Conservation (phyloP, 1,140 invertebrate species). For the Drosophila equinoxialis region DNA sequence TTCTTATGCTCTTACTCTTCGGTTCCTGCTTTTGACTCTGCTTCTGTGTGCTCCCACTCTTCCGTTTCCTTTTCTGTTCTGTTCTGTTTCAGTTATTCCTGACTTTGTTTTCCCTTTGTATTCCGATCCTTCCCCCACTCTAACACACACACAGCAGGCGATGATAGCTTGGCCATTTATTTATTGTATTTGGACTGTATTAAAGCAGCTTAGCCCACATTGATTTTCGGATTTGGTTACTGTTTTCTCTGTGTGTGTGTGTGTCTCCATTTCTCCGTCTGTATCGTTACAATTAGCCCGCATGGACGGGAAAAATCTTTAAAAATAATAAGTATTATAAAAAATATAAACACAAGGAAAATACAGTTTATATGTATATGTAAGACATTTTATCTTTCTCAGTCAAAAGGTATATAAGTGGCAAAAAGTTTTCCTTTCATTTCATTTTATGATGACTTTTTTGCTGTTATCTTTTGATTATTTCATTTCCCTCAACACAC, state of each 20-base stretch:
- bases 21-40: slow-evolving; percentile 19
- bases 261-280: not conserved
- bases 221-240: slow-evolving; percentile 14
- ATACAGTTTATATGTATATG: not conserved
- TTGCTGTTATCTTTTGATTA: slow-evolving; percentile 72
- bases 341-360: not conserved
- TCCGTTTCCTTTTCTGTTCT: slow-evolving; percentile 1
- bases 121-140: slow-evolving; percentile 19
- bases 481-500: slow-evolving; percentile 60
- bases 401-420: slow-evolving; percentile 1
- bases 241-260: not conserved
- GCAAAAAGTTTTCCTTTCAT: slow-evolving; percentile 2
- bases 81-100: slow-evolving; percentile 13
- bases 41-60: slow-evolving; percentile 2
- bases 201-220: slow-evolving; percentile 34
- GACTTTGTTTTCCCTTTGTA: slow-evolving; percentile 26
- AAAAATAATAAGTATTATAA: not conserved
- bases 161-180: slow-evolving; percentile 42
- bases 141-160: slow-evolving; percentile 43
- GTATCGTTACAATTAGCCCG: slow-evolving; percentile 23
- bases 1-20: slow-evolving; percentile 41
- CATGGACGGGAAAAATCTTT: slow-evolving; percentile 16
- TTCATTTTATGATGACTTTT: slow-evolving; percentile 38
- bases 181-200: slow-evolving; percentile 67
- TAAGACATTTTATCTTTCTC: not conserved